Percentiles rank a stretch among this genome's conserved stretches.
Conservation (phyloP, 2,888 invertebrate genomes). For the Hydriomena furcata region DNA sequence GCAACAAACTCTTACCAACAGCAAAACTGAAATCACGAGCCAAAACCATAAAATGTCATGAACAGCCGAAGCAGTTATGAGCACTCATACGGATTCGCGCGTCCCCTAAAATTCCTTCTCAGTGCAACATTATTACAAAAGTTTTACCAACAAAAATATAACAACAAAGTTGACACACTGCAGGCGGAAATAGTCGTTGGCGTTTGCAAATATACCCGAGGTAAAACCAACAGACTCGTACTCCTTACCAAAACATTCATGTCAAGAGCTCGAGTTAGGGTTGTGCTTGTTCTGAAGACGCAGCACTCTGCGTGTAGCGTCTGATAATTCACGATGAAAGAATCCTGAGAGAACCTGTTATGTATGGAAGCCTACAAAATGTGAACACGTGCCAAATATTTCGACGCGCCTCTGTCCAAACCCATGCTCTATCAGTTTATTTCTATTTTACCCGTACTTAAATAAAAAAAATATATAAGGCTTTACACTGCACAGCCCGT, state of each 20-base stretch:
- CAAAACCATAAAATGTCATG: background rate
- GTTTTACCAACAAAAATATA: conserved; percentile 13
- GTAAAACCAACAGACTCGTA: conserved; percentile 47
- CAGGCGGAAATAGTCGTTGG: conserved; percentile 32
- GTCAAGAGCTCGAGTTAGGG: conserved; percentile 42
- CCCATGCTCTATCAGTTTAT: too few species aligned
- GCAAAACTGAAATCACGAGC: background rate
- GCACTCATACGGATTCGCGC: conserved; percentile 2
- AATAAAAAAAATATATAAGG: too few species aligned
- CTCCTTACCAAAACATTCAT: conserved; percentile 51
- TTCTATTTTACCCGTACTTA: too few species aligned
- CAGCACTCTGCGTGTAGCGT: background rate
- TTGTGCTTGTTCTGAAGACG: background rate
- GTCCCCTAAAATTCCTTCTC: conserved; percentile 1
- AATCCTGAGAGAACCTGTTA: too few species aligned
- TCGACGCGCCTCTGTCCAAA: too few species aligned
- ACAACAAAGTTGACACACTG: conserved; percentile 37
- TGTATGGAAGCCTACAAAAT: too few species aligned
- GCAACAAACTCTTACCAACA: too few species aligned
- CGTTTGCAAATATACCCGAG: conserved; percentile 48
- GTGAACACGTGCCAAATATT: too few species aligned
- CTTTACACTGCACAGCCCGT: too few species aligned
- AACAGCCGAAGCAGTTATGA: conserved; percentile 1
- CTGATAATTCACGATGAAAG: too few species aligned
- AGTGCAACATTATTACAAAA: conserved; percentile 22